Evolutionary conservation across 2,888 invertebrate genomes (phyloP), one percentile per base, ranked within the genome.

Genomic region (Eristalis arbustorum): DNA sequence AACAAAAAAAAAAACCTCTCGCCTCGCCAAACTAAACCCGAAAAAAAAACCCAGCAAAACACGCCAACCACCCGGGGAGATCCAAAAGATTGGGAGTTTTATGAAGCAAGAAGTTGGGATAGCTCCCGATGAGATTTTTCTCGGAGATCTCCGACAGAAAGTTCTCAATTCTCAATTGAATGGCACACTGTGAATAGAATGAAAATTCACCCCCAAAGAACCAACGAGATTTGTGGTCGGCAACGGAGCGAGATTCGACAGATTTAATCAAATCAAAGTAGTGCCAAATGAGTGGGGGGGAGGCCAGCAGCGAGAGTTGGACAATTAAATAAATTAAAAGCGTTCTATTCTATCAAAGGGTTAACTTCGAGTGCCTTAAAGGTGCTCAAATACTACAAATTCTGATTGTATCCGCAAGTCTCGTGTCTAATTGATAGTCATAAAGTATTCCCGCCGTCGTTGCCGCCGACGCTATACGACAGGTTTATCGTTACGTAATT

Each of bases 51-150:
- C 49, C 25, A 42, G 23, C 22, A 31, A 11, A 23, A 23, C 18
- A 64, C 42, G 6, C 57, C 22, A 57, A 59, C 74, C 34, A 63
- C 49, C 49, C 68, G 62, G 71, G 56, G 31, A 72, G 71, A 82
- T 72, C 62, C 74, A 14, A 71, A 59, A 74, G 87, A 83, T 83
- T 79, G 75, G 63, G 63, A 77, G 78, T 79, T 87, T 83, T 87
- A 83, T 78, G 87, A 75, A 87, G 74, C 87, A 79, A 87, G 74
- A 87, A 87, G 59, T 75, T 83, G 66, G 74, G 75, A 87, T 83
- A 87, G 75, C 84, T 80, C 64, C 31, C 63, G 76, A 84, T 80
- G 80, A 72, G 84, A 75, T 84, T 81, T 72, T 72, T 40, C 77
- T 28, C 28, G 5, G 69, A 79, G 81, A 81, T 76, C 72, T 69